Conservation (phyloP, 2,888 invertebrate genomes). For the Automeris io region DNA sequence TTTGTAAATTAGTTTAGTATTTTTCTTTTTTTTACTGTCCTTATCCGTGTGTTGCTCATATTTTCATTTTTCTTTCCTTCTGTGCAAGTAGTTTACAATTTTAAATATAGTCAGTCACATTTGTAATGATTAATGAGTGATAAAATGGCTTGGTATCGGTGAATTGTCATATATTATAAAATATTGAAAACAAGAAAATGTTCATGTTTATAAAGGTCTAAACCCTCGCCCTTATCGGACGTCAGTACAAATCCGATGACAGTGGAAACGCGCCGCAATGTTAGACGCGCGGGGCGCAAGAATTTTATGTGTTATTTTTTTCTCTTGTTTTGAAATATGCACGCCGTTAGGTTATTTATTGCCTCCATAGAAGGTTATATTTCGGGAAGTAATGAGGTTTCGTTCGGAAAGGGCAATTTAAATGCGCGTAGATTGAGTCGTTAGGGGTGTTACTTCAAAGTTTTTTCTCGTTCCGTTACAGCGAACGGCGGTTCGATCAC, state of each 20-base stretch:
- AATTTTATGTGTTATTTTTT: conserved; percentile 73
- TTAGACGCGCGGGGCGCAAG: conserved; percentile 70
- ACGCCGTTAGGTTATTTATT: conserved; percentile 74
- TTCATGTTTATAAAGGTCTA: too few relatives aligned
- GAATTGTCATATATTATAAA: too few relatives aligned
- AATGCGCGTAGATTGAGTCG: conserved; percentile 74
- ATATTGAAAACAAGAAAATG: too few relatives aligned
- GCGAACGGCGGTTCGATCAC: conserved; percentile 25
- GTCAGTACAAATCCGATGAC: conserved; percentile 13
- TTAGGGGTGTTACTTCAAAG: conserved; percentile 21
- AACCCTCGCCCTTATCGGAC: too few relatives aligned
- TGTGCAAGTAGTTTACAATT: too few relatives aligned
- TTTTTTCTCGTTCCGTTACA: conserved; percentile 11
- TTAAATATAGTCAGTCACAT: too few relatives aligned
- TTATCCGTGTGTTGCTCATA: too few relatives aligned
- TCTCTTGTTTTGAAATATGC: conserved; percentile 77
- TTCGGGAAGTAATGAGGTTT: conserved; percentile 76
- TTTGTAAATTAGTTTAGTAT: too few relatives aligned
- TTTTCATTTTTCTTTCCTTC: too few relatives aligned
- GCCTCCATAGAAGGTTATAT: conserved; percentile 73
- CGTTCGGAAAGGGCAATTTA: conserved; percentile 75
- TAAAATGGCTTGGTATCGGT: too few relatives aligned
- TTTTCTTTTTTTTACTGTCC: too few relatives aligned
- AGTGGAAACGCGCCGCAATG: conserved; percentile 50
- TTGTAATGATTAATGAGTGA: too few relatives aligned